phyloP scores from a whole-genome alignment of 2,888 invertebrate species.

The Folsomia candida region DNA sequence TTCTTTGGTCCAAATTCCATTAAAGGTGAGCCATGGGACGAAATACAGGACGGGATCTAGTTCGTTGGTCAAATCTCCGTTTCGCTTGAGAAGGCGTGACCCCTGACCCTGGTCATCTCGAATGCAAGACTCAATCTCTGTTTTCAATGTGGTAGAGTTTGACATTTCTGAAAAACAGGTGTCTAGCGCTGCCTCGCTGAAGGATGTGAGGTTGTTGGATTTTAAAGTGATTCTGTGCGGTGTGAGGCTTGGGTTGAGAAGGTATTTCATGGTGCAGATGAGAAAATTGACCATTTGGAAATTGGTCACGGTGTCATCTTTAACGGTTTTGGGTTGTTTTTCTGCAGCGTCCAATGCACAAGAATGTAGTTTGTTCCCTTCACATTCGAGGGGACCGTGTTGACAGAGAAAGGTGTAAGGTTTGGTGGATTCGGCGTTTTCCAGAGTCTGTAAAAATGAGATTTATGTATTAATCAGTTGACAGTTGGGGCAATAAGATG shows the following conservation, averaged over 20 bases:
- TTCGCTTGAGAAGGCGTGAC: background rate
- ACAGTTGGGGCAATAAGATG: too few relatives aligned
- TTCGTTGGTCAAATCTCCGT: constrained; percentile 13
- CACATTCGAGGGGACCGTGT: constrained; percentile 22
- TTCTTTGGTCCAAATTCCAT: background rate
- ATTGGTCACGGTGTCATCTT: too few relatives aligned
- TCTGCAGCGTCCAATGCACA: constrained; percentile 10
- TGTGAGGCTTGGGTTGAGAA: too few relatives aligned
- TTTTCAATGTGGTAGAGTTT: background rate
- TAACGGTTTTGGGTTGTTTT: too few relatives aligned
- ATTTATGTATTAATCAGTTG: background rate
- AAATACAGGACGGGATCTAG: constrained; percentile 14
- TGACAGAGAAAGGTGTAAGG: constrained; percentile 13
- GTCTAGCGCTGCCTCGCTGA: too few relatives aligned
- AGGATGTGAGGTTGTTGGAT: too few relatives aligned
- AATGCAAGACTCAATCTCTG: background rate
- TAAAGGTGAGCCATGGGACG: constrained; percentile 19
- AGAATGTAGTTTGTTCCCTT: constrained; percentile 18
- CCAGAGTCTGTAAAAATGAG: background rate
- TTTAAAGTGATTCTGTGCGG: too few relatives aligned
- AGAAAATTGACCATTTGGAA: constrained; percentile 3
- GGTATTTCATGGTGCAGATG: constrained; percentile 18
- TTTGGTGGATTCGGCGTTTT: background rate
- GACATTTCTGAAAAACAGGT: too few relatives aligned
- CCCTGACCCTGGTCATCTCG: background rate